Evolutionary conservation across 2,113 vertebrate species (phyloP).

Genomic region (Tragelaphus strepsiceros): DNA sequence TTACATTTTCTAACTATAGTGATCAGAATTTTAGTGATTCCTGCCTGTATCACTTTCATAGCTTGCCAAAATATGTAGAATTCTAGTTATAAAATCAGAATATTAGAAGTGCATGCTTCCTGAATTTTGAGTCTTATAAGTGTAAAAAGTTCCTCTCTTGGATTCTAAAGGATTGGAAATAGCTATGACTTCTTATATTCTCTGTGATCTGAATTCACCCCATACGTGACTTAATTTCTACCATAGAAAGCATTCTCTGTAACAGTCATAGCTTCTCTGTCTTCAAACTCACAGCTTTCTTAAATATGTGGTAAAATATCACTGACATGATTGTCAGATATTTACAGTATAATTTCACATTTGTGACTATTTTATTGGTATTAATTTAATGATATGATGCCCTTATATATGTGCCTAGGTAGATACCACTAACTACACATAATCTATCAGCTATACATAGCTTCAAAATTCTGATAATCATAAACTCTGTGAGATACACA

Average conservation of each 20-base stretch:
- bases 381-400: neutral
- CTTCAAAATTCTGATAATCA: neutral
- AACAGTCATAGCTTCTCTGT: neutral
- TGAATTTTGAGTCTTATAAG: neutral
- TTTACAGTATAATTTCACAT: neutral
- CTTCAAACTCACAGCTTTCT: neutral
- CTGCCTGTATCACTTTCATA: neutral
- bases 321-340: neutral
- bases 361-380: neutral
- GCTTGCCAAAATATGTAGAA: neutral
- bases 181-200: neutral
- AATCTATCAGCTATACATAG: neutral
- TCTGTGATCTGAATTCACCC: neutral
- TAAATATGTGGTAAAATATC: neutral
- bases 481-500: neutral
- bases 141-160: neutral
- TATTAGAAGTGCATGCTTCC: neutral
- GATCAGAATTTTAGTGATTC: neutral
- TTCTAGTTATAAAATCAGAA: neutral
- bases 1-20: neutral
- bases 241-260: neutral
- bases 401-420: neutral
- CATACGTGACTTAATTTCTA: neutral
- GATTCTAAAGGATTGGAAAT: neutral
- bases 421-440: neutral